Evolutionary conservation across 2,888 invertebrate species (phyloP).

Genomic region (Idaea aversata): DNA sequence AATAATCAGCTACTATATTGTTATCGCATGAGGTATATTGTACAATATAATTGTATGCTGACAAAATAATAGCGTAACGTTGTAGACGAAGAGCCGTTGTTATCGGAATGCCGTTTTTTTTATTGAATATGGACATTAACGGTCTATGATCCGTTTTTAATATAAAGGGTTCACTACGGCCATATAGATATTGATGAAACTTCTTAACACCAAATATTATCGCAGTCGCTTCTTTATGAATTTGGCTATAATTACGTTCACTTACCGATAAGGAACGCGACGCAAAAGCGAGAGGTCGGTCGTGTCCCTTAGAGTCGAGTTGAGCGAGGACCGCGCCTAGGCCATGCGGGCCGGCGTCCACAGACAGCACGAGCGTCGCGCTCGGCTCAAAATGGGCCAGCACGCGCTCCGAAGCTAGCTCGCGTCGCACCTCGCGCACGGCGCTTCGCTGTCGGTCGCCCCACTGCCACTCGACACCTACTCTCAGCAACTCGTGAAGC

Average conservation of each 20-base stretch:
- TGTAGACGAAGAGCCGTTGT: conserved; percentile 18
- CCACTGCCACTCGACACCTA: conserved; percentile 16
- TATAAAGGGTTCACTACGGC: conserved; percentile 22
- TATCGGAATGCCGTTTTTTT: conserved; percentile 14
- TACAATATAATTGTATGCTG: conserved; percentile 19
- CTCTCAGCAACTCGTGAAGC: conserved; percentile 20
- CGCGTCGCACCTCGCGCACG: conserved; percentile 8
- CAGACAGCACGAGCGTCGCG: conserved; percentile 12
- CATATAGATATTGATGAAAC: conserved; percentile 30
- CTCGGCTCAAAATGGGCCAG: conserved; percentile 4
- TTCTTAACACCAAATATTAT: conserved; percentile 18
- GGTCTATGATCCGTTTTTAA: conserved; percentile 24
- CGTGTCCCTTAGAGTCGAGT: not conserved
- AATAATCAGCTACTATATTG: conserved; percentile 12
- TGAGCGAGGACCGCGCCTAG: conserved; percentile 20
- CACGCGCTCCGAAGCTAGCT: no score
- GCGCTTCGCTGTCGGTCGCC: conserved; percentile 12
- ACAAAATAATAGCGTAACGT: conserved; percentile 20
- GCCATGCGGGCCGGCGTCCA: conserved; percentile 17
- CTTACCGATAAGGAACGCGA: not conserved
- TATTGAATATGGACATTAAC: conserved; percentile 18
- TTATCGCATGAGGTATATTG: conserved; percentile 3
- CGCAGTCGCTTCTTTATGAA: conserved; percentile 19
- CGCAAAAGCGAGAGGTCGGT: conserved; percentile 5
- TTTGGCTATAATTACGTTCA: conserved; percentile 15